phyloP scores from a whole-genome alignment of 30 jellyfish, hydroid and myxozoan genomes.

The Chironex yamaguchii region DNA sequence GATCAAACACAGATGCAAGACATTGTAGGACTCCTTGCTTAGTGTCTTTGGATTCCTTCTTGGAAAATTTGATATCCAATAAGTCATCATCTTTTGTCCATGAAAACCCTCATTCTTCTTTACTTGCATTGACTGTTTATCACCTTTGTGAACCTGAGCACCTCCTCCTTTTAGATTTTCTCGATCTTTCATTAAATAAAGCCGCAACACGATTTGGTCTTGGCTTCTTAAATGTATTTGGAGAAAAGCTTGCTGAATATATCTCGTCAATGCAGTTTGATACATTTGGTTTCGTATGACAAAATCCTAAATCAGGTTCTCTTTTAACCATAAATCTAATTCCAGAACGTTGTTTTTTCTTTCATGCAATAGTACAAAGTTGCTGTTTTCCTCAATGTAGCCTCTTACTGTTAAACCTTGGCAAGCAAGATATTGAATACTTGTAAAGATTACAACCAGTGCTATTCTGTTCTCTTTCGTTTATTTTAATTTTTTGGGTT shows the following conservation, averaged over 20 bases:
- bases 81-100: slow-evolving; percentile 75
- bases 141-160: slow-evolving; percentile 67
- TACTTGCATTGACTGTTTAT: slow-evolving; percentile 62
- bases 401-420: slow-evolving; percentile 56
- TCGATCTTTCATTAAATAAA: slow-evolving; percentile 56
- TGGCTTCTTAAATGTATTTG: slow-evolving; percentile 64
- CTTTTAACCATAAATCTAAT: no score
- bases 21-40: slow-evolving; percentile 49
- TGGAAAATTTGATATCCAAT: slow-evolving; percentile 53
- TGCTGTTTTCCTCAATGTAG: background rate
- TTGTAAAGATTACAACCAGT: slow-evolving; percentile 34
- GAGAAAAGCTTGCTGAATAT: slow-evolving; percentile 77
- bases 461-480: slow-evolving; percentile 44
- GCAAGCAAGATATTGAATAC: slow-evolving; percentile 23
- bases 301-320: slow-evolving; percentile 44
- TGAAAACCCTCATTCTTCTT: slow-evolving; percentile 59
- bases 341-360: no score
- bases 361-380: no score
- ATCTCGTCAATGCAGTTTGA: slow-evolving; percentile 73
- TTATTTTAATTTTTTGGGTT: slow-evolving; percentile 32
- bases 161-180: background rate
- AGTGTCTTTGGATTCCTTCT: background rate
- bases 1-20: slow-evolving; percentile 64
- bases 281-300: slow-evolving; percentile 53
- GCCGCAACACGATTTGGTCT: slow-evolving; percentile 60